Percentiles rank a stretch among this genome's conserved stretches.
Conservation (phyloP, 1,140 invertebrate species). For the Pemphigus obesinymphae region DNA sequence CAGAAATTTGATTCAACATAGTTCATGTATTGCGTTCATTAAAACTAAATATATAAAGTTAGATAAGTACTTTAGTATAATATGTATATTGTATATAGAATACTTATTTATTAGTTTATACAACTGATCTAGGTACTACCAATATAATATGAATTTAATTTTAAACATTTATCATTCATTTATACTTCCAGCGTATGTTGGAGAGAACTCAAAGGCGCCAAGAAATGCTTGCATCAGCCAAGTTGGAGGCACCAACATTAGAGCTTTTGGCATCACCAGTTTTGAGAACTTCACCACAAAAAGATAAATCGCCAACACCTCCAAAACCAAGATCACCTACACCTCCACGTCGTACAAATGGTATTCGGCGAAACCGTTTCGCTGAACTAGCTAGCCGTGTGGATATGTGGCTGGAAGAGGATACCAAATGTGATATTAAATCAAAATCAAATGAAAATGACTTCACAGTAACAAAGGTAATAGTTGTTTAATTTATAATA, state of each 20-base stretch:
- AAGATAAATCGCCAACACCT: neutral
- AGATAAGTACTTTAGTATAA: no score
- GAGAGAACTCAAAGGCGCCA: neutral
- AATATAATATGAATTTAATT: neutral
- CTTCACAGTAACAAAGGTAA: neutral
- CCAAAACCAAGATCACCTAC: neutral
- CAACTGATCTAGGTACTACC: no score
- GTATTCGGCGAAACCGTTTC: neutral
- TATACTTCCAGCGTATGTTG: neutral
- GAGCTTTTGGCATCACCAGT: neutral
- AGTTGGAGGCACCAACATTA: neutral
- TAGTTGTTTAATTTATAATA: no score
- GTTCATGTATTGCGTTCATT: no score
- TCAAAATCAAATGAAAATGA: neutral
- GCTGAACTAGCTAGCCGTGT: constrained; percentile 6
- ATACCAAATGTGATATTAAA: neutral
- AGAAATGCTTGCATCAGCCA: neutral
- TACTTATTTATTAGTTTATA: no score
- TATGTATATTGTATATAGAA: no score
- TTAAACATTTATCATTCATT: neutral
- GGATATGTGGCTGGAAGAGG: neutral
- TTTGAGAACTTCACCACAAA: neutral
- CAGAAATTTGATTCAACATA: no score
- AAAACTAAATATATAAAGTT: no score
- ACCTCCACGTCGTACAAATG: neutral